Evolutionary conservation across 2,888 invertebrate genomes (phyloP).

Genomic region (Epicampocera succincta): DNA sequence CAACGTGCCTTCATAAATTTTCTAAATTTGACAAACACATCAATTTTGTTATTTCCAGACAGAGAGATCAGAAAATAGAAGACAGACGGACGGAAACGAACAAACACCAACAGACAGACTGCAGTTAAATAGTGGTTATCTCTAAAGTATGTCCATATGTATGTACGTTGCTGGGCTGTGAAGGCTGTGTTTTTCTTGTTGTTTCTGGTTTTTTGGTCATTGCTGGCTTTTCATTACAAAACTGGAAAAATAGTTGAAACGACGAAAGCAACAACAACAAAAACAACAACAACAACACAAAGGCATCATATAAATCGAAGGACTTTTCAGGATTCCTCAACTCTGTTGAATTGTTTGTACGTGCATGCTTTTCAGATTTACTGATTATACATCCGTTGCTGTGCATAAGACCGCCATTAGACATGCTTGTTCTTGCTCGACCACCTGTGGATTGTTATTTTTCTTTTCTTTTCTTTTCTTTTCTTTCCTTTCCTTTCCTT

Average conservation of each 20-base stretch:
- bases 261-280: conserved; percentile 9
- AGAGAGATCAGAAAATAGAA: background rate
- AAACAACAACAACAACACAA: background rate
- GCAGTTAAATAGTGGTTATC: conserved; percentile 2
- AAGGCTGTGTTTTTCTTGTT: too few species aligned
- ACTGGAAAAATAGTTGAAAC: too few species aligned
- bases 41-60: conserved; percentile 41
- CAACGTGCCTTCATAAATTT: conserved; percentile 65
- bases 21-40: conserved; percentile 63
- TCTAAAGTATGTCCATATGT: background rate
- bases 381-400: conserved; percentile 31
- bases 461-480: background rate
- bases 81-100: conserved; percentile 1
- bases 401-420: conserved; percentile 29
- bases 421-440: conserved; percentile 38
- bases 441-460: conserved; percentile 52
- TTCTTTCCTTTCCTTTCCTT: background rate
- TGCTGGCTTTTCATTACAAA: too few species aligned
- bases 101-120: background rate
- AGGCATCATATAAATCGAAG: conserved; percentile 28
- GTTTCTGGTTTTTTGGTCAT: too few species aligned
- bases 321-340: conserved; percentile 43
- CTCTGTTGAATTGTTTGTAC: background rate
- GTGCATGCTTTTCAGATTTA: conserved; percentile 27
- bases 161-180: too few species aligned